phyloP scores from a whole-genome alignment of 2,797 vertebrate species.

The Luscinia megarhynchos region DNA sequence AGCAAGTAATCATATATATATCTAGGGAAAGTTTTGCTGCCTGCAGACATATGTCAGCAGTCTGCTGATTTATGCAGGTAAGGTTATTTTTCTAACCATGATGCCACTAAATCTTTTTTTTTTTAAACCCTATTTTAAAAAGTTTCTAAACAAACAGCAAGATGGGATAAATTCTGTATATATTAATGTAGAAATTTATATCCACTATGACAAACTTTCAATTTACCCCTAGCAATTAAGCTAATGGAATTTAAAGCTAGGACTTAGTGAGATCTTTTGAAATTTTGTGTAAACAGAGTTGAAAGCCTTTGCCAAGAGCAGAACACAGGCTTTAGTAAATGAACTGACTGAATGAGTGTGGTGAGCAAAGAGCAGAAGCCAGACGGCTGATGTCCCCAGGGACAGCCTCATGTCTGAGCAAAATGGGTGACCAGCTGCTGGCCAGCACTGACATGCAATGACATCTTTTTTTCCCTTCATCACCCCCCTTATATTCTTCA shows the following conservation, averaged over 20 bases:
- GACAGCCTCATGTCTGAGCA: background rate
- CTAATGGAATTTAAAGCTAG: background rate
- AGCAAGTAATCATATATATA: background rate
- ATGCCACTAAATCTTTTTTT: background rate
- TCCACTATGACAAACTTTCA: background rate
- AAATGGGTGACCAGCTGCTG: background rate
- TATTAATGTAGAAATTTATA: background rate
- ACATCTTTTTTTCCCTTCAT: background rate
- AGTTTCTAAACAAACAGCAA: background rate
- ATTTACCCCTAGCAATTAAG: background rate
- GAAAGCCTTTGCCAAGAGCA: constrained; percentile 19
- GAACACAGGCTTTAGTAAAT: background rate
- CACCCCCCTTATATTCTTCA: background rate
- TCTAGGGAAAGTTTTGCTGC: background rate
- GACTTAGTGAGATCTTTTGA: background rate
- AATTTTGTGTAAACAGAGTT: constrained; percentile 8
- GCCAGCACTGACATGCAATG: background rate
- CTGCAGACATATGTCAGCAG: background rate
- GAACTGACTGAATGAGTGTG: background rate
- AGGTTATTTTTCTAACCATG: constrained; percentile 5
- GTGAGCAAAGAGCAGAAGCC: background rate
- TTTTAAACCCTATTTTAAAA: background rate
- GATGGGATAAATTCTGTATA: background rate
- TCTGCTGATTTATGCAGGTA: background rate
- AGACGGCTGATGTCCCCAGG: background rate